phyloP scores from a whole-genome alignment of 1,140 invertebrate species.

The Drosophila pectinifera region DNA sequence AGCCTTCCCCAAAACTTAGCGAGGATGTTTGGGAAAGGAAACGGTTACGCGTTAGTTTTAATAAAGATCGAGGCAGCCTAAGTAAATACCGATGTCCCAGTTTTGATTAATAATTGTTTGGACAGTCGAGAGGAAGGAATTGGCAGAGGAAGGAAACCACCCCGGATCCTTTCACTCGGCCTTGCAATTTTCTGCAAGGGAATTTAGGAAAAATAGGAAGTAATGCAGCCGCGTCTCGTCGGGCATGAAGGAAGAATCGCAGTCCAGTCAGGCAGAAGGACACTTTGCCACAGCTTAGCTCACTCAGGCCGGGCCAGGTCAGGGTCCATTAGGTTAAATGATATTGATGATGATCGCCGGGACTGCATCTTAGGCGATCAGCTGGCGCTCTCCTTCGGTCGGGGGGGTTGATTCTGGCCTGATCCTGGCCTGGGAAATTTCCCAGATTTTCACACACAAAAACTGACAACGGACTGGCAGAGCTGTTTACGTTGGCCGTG shows the following conservation, averaged over 20 bases:
- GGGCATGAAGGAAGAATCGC: conserved; percentile 15
- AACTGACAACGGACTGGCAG: conserved; percentile 39
- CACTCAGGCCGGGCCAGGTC: conserved; percentile 69
- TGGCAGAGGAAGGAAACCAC: conserved; percentile 39
- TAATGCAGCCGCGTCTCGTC: too few relatives aligned
- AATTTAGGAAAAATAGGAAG: conserved; percentile 60
- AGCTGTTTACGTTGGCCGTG: conserved; percentile 60
- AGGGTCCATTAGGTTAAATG: conserved; percentile 83
- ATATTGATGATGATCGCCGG: conserved; percentile 75
- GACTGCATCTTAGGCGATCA: conserved; percentile 45
- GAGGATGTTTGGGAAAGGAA: background rate
- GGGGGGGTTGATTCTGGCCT: conserved; percentile 48
- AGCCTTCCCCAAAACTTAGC: background rate
- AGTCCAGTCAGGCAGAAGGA: conserved; percentile 68
- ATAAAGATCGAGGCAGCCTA: conserved; percentile 31
- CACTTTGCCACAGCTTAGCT: conserved; percentile 81
- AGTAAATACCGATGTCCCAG: conserved; percentile 54
- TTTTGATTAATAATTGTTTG: conserved; percentile 81
- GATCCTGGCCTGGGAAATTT: conserved; percentile 54
- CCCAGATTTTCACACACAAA: conserved; percentile 59
- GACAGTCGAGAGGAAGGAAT: conserved; percentile 65
- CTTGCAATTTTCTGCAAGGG: conserved; percentile 52
- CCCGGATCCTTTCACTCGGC: conserved; percentile 20
- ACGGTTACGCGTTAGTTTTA: conserved; percentile 9
- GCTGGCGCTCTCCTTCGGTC: conserved; percentile 44